Base-by-base conservation (phyloP, 2,888 invertebrate species). In the Stegana nigrithorax region DNA sequence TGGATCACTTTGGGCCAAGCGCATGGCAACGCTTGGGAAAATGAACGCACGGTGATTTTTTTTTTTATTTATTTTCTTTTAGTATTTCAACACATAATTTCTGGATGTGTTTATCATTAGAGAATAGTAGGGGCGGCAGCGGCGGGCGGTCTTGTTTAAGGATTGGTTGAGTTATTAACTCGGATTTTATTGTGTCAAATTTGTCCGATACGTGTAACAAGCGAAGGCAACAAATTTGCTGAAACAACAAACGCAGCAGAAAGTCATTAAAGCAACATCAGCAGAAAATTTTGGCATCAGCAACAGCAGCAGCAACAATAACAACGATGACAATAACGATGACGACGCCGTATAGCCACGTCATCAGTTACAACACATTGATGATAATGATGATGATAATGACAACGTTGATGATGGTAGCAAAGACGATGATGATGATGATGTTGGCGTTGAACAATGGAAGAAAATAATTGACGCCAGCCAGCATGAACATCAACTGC, bases 391-490 rank as follows among this genome's bases (percentile, higher is more conserved):
- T 29, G 32, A 53, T 32, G 8, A 8, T 26, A 47, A 47, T 23
- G 47, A 36, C 14, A 14, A 36, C 14, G 53, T 2, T n/a, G 29
- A 1, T 32, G 53, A 5, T 45, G 45, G 7, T 21, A 12, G 58
- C 42, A 65, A 51, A 17, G 14, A 42, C 23, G 21, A 45, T 1
- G 44, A 61, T 10, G 29, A 58, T 45, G 32, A 58, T 23, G 45
- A 45, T 21, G 59, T 19, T 27, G 47, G 61, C 50, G 64, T 64
- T 64, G 66, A n/a, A 59, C 51, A 67, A 67, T 60, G 77, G 72
- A 76, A 76, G 76, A 72, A 81, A 82, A 81, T 81, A 81, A 81
- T 81, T 81, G 83, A 80, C 81, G 82, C 75, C 80, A 81, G 80
- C 78, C 69, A 77, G 67, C 73, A 73, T 61, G 67, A 45, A 59